phyloP scores from a whole-genome alignment of 2,888 invertebrate genomes.

The Imbricaverruca yamaguchii region DNA sequence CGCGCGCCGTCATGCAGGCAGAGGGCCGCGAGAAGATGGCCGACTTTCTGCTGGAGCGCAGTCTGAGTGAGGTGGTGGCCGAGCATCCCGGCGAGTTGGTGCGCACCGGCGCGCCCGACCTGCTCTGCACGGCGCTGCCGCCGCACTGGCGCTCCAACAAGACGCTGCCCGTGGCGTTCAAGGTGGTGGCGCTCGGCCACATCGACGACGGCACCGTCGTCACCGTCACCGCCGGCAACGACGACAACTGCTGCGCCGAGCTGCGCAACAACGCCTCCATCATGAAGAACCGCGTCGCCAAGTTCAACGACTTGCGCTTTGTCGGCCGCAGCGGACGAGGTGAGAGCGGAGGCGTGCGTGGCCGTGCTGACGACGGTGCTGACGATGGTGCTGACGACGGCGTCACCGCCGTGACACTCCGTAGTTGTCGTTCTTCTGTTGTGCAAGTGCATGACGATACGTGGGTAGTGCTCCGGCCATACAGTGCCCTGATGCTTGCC shows the following conservation, averaged over 20 bases:
- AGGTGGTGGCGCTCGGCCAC: conserved; percentile 83
- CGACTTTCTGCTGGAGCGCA: conserved; percentile 10
- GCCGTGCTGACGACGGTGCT: no score
- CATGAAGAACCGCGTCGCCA: conserved; percentile 95
- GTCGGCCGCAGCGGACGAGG: conserved; percentile 95
- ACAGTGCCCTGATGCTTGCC: no score
- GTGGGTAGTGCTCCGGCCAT: no score
- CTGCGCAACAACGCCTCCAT: conserved; percentile 85
- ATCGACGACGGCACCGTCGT: conserved; percentile 91
- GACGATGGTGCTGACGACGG: no score
- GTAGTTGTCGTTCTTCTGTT: no score
- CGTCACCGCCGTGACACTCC: no score
- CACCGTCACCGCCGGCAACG: conserved; percentile 88
- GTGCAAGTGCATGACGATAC: no score
- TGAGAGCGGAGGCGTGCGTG: conserved; percentile 46
- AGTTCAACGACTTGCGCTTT: conserved; percentile 94
- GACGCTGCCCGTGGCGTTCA: conserved; percentile 90
- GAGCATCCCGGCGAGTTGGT: conserved; percentile 42
- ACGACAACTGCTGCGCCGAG: conserved; percentile 93
- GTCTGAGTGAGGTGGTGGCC: conserved; percentile 13
- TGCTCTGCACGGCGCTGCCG: conserved; percentile 49
- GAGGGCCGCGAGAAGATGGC: not conserved
- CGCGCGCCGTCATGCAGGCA: not conserved
- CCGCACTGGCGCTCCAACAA: conserved; percentile 65
- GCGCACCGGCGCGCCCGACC: conserved; percentile 48